Evolutionary conservation across 2,797 vertebrate species (phyloP).

Genomic region (Craterocephalus amniculus): DNA sequence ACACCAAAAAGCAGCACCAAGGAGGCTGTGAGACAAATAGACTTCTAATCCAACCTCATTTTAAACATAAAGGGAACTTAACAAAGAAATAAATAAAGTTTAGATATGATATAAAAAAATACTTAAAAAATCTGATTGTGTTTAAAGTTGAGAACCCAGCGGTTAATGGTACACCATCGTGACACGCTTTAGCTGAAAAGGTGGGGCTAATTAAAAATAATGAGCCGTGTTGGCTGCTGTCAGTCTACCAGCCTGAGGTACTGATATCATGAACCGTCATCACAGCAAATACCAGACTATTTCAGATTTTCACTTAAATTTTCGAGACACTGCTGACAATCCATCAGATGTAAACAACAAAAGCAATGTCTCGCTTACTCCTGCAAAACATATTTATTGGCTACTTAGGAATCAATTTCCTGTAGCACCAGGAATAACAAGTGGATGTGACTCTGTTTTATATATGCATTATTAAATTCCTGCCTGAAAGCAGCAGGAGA

Average conservation of each 20-base stretch:
- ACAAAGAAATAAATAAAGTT: constrained; percentile 12
- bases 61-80: constrained; percentile 15
- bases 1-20: neutral
- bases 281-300: constrained; percentile 12
- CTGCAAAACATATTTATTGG: constrained; percentile 5
- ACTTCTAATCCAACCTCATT: neutral
- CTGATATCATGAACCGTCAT: constrained; percentile 33
- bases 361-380: neutral
- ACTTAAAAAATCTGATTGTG: constrained; percentile 25
- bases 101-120: constrained; percentile 14
- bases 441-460: constrained; percentile 3
- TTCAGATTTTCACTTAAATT: constrained; percentile 8
- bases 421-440: constrained; percentile 9
- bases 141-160: constrained; percentile 4
- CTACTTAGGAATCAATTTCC: constrained; percentile 23
- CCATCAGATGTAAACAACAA: constrained; percentile 4
- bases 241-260: constrained; percentile 8
- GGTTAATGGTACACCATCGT: constrained; percentile 28
- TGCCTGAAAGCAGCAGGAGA: neutral
- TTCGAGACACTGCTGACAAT: constrained; percentile 1
- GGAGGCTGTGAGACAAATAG: neutral
- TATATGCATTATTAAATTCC: neutral
- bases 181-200: constrained; percentile 37
- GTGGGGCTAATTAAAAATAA: constrained; percentile 60
- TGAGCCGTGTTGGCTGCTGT: constrained; percentile 33